phyloP scores from a whole-genome alignment of 2,888 invertebrate species.

The Pantelozetes paolii region DNA sequence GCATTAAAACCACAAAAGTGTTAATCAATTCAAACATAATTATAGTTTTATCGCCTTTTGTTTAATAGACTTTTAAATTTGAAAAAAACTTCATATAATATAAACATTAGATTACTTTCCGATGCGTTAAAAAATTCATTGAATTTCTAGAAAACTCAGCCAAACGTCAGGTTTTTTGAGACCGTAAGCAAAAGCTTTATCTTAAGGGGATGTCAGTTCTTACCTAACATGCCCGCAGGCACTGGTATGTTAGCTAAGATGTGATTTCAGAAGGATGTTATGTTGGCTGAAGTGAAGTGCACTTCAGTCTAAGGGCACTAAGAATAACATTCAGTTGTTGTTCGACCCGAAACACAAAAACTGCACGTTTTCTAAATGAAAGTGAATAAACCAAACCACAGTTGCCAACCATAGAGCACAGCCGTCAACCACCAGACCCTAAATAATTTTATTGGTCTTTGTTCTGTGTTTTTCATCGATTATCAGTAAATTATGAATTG shows the following conservation, averaged over 20 bases:
- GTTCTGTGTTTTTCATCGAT: background rate
- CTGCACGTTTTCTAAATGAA: constrained; percentile 28
- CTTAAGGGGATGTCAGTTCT: constrained; percentile 10
- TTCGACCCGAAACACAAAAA: constrained; percentile 12
- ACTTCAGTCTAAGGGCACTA: background rate
- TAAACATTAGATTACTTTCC: background rate
- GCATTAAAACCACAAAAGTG: too few species aligned
- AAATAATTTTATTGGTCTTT: background rate
- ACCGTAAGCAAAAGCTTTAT: constrained; percentile 12
- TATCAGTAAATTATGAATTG: too few species aligned
- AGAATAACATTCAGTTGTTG: background rate
- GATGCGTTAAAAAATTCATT: constrained; percentile 26
- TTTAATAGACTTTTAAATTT: too few species aligned
- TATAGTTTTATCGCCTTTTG: too few species aligned
- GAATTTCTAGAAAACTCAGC: constrained; percentile 2
- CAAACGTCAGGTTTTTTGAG: background rate
- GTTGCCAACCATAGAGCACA: constrained; percentile 2
- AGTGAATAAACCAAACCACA: constrained; percentile 17
- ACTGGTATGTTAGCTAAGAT: background rate
- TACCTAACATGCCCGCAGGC: background rate
- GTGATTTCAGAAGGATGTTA: constrained; percentile 14
- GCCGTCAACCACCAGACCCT: background rate
- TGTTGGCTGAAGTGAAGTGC: too few species aligned
- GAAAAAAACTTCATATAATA: too few species aligned
- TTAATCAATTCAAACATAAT: too few species aligned